Conservation (phyloP, 1,140 invertebrate genomes). For the Drosophila pectinifera region DNA sequence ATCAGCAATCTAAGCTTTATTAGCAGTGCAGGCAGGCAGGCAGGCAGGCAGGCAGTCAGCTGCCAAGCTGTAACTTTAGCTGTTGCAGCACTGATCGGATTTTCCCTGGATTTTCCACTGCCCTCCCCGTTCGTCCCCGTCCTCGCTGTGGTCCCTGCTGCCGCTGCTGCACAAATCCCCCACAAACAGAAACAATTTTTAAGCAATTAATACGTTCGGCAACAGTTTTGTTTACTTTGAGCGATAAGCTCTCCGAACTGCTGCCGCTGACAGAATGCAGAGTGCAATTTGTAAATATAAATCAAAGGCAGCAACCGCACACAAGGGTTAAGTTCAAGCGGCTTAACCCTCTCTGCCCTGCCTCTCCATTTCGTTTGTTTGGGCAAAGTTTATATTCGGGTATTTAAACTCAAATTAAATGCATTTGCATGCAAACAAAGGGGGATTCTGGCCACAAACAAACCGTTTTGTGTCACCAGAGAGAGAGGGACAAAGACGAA, state of each 20-base stretch:
- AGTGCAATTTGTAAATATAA: conserved; percentile 74
- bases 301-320: conserved; percentile 48
- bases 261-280: conserved; percentile 57
- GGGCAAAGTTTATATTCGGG: conserved; percentile 81
- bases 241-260: conserved; percentile 57
- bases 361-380: conserved; percentile 66
- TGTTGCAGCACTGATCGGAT: conserved; percentile 69
- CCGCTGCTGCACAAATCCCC: conserved; percentile 19
- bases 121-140: neutral
- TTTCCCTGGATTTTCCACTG: conserved; percentile 34
- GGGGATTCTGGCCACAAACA: conserved; percentile 59
- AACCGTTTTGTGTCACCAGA: conserved; percentile 75
- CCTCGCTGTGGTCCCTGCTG: neutral
- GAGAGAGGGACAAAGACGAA: conserved; percentile 19
- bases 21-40: conserved; percentile 48
- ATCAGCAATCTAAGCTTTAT: conserved; percentile 83
- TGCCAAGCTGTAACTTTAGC: conserved; percentile 63
- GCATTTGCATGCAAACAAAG: conserved; percentile 82
- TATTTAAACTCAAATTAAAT: conserved; percentile 84
- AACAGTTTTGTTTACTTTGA: conserved; percentile 74
- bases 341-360: conserved; percentile 39
- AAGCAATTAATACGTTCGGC: conserved; percentile 74
- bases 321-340: conserved; percentile 49
- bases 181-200: conserved; percentile 63
- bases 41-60: conserved; percentile 26